phyloP scores from a whole-genome alignment of 2,113 vertebrate species.

The Thymallus thymallus region DNA sequence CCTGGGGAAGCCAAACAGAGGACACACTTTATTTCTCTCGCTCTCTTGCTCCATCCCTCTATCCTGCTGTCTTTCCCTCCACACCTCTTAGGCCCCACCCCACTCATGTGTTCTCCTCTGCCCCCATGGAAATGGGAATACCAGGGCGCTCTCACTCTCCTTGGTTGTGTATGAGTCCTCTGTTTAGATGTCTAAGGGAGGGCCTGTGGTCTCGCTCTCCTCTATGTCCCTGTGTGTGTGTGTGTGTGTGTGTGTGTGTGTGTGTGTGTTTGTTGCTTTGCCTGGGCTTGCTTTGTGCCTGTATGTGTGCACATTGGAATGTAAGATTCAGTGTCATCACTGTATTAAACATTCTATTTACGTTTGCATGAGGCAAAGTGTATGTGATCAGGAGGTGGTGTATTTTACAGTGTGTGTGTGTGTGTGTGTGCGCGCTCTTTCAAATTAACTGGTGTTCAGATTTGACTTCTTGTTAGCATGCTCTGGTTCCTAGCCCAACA shows the following conservation, averaged over 20 bases:
- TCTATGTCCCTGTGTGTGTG: background rate
- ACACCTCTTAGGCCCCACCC: background rate
- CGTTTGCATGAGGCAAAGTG: slow-evolving; percentile 44
- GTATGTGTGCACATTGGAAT: slow-evolving; percentile 8
- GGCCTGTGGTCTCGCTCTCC: background rate
- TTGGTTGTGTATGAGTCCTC: background rate
- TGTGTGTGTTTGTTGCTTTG: slow-evolving; percentile 16
- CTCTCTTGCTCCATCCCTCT: background rate
- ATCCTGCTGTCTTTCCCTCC: background rate
- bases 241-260: background rate
- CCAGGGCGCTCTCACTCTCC: background rate
- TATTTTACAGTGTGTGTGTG: slow-evolving; percentile 19
- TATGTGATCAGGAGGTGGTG: slow-evolving; percentile 31
- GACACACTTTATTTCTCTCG: background rate
- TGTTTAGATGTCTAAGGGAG: background rate
- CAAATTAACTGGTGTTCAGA: slow-evolving; percentile 16
- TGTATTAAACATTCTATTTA: slow-evolving; percentile 38
- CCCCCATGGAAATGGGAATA: background rate
- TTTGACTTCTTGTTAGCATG: slow-evolving; percentile 53
- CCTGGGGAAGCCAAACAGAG: background rate
- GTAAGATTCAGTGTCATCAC: slow-evolving; percentile 21
- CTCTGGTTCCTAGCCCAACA: slow-evolving; percentile 25
- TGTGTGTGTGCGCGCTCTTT: background rate
- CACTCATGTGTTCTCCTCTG: background rate
- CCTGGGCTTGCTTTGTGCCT: slow-evolving; percentile 29